Conservation (phyloP, 2,888 invertebrate species). For the Tachina lurida region DNA sequence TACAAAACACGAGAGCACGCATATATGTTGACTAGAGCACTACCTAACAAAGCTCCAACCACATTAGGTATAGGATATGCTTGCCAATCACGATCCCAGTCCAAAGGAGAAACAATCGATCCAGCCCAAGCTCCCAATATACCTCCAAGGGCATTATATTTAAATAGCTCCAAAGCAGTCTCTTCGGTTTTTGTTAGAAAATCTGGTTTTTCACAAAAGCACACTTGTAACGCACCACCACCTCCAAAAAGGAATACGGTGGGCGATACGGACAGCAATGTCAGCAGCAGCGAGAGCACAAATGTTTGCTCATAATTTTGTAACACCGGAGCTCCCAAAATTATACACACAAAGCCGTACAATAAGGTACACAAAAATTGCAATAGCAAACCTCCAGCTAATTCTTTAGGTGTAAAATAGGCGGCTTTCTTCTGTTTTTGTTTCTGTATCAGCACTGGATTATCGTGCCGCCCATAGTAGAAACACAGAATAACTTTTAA, state of each 20-base stretch:
- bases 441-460: slow-evolving; percentile 76
- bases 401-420: slow-evolving; percentile 79
- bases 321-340: slow-evolving; percentile 82
- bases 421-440: slow-evolving; percentile 79
- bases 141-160: slow-evolving; percentile 81
- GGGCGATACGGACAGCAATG: slow-evolving; percentile 81
- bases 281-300: slow-evolving; percentile 80
- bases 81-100: slow-evolving; percentile 95
- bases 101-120: slow-evolving; percentile 91
- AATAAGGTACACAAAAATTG: slow-evolving; percentile 80
- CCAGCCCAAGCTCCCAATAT: slow-evolving; percentile 91
- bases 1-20: slow-evolving; percentile 81
- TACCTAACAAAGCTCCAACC: slow-evolving; percentile 86
- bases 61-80: slow-evolving; percentile 87
- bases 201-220: slow-evolving; percentile 82
- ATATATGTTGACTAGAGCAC: slow-evolving; percentile 83
- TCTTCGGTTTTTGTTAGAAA: slow-evolving; percentile 81
- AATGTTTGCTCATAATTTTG: slow-evolving; percentile 82
- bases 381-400: slow-evolving; percentile 78
- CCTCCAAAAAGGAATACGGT: slow-evolving; percentile 81
- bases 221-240: slow-evolving; percentile 81
- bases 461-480: slow-evolving; percentile 78
- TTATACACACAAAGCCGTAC: slow-evolving; percentile 81
- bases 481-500: slow-evolving; percentile 79
- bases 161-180: slow-evolving; percentile 81